These are phyloP conservation scores for Apis cerana DNA, from an alignment of 1,140 invertebrate genomes.

Conservation along the genomic window DNA sequence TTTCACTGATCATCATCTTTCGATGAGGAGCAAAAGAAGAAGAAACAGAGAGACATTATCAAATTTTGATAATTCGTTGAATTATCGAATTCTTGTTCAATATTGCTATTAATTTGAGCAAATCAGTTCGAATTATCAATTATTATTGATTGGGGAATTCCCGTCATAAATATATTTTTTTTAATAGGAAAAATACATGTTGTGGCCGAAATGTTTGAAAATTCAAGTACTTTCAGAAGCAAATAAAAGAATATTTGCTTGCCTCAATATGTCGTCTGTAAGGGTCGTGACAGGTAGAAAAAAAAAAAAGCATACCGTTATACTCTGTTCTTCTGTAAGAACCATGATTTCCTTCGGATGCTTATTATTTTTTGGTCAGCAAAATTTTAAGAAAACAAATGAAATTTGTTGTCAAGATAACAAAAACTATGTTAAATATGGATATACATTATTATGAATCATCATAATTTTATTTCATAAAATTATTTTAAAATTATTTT, in stretches of 20 bases:
- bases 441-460: too few species aligned
- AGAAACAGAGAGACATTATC: slow-evolving; percentile 18
- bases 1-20: slow-evolving; percentile 25
- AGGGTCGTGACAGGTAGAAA: slow-evolving; percentile 42
- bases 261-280: background rate
- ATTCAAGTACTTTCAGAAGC: background rate
- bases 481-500: background rate
- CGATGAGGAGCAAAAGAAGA: background rate
- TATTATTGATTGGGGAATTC: background rate
- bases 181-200: background rate
- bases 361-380: background rate
- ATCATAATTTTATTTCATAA: too few species aligned
- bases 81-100: slow-evolving; percentile 20
- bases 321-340: background rate
- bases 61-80: slow-evolving; percentile 3
- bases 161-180: background rate
- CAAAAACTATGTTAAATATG: too few species aligned
- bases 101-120: background rate
- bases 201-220: background rate
- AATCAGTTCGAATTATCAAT: too few species aligned
- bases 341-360: background rate
- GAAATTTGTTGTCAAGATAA: too few species aligned
- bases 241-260: slow-evolving; percentile 17
- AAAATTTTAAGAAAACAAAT: slow-evolving; percentile 7
- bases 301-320: slow-evolving; percentile 22